A percentile compares a stretch with the other conserved stretches of the same genome.
These are phyloP conservation scores for Philaethria dido DNA, from an alignment of 2,888 invertebrate genomes.

Conservation along the genomic window DNA sequence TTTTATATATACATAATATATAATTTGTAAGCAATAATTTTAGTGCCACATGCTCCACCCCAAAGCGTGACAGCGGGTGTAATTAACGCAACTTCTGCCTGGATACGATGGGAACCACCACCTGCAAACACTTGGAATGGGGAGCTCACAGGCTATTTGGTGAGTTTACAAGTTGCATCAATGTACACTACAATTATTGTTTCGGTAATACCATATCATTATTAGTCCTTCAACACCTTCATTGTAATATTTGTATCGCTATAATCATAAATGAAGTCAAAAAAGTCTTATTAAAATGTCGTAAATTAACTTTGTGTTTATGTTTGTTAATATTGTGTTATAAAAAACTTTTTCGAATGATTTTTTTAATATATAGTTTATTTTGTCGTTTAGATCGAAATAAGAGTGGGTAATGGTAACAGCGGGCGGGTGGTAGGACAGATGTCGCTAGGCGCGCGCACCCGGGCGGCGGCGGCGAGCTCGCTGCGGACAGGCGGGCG, in stretches of 20 bases:
- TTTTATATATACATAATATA: slow-evolving; percentile 15
- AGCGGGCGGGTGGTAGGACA: slow-evolving; percentile 86
- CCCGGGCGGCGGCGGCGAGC: slow-evolving; percentile 94
- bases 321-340: too few species aligned
- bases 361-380: not conserved
- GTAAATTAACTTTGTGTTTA: too few species aligned
- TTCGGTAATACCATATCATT: not conserved
- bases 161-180: slow-evolving; percentile 68
- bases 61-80: slow-evolving; percentile 91
- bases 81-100: slow-evolving; percentile 91
- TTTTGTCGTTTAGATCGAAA: slow-evolving; percentile 63
- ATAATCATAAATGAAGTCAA: too few species aligned
- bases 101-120: slow-evolving; percentile 93
- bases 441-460: slow-evolving; percentile 93
- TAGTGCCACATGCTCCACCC: slow-evolving; percentile 91
- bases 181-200: slow-evolving; percentile 15
- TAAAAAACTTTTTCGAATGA: too few species aligned
- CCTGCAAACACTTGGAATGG: slow-evolving; percentile 90
- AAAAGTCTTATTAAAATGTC: too few species aligned
- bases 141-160: slow-evolving; percentile 93
- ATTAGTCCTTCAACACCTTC: slow-evolving; percentile 6
- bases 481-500: slow-evolving; percentile 93
- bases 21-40: slow-evolving; percentile 60
- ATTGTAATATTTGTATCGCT: not conserved
- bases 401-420: slow-evolving; percentile 66